These are phyloP conservation scores for Epizoanthus illoricatus DNA, from an alignment of 92 coral and sea anemone species.

Conservation along the genomic window DNA sequence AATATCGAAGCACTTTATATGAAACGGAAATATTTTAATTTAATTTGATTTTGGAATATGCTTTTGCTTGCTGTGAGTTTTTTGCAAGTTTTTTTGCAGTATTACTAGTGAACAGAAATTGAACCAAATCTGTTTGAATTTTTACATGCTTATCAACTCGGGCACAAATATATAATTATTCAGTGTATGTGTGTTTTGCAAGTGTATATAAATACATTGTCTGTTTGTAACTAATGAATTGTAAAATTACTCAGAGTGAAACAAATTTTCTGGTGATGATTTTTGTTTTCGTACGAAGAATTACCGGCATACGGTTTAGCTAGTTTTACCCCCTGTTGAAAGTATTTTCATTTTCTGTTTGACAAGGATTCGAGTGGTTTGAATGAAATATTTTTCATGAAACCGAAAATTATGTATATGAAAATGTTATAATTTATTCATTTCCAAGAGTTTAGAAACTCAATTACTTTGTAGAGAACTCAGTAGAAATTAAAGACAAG, in stretches of 20 bases:
- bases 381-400: no score
- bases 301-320: no score
- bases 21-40: not conserved
- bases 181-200: not conserved
- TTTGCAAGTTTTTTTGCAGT: not conserved
- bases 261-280: not conserved
- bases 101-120: not conserved
- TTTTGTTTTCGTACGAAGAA: not conserved
- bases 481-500: not conserved
- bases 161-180: not conserved
- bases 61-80: not conserved
- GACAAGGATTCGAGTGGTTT: no score
- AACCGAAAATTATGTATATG: no score
- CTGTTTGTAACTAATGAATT: constrained; percentile 17
- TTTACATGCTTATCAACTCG: not conserved
- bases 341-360: not conserved
- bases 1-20: not conserved
- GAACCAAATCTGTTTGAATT: not conserved
- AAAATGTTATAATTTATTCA: not conserved
- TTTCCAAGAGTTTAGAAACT: not conserved
- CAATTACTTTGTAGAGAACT: not conserved
- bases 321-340: no score
- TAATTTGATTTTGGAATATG: not conserved
- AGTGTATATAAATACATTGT: not conserved
- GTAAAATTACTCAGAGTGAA: not conserved